Evolutionary conservation across 2,113 vertebrate species (phyloP).

Genomic region (Coptodon rendalli): DNA sequence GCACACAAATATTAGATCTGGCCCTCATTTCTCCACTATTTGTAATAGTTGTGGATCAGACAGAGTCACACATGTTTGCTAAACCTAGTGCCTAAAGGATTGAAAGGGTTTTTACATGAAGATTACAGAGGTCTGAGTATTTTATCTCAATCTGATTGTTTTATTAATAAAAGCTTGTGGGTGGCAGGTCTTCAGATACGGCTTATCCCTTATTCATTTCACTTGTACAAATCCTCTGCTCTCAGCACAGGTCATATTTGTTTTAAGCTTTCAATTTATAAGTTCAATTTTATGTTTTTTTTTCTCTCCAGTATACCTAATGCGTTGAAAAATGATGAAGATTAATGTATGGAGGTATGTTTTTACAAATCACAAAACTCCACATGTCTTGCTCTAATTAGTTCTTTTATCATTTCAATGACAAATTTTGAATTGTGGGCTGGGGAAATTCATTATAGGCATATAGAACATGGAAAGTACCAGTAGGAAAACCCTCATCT

Average conservation of each 20-base stretch:
- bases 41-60: slow-evolving; percentile 13
- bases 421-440: slow-evolving; percentile 35
- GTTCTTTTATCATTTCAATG: slow-evolving; percentile 51
- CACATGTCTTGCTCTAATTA: slow-evolving; percentile 35
- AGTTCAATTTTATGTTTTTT: background rate
- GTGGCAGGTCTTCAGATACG: slow-evolving; percentile 42
- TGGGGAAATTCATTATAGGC: slow-evolving; percentile 39
- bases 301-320: background rate
- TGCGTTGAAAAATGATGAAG: slow-evolving; percentile 12
- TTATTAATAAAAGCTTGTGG: slow-evolving; percentile 35
- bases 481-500: slow-evolving; percentile 55
- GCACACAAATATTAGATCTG: slow-evolving; percentile 44
- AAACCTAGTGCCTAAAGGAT: slow-evolving; percentile 33
- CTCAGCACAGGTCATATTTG: slow-evolving; percentile 29
- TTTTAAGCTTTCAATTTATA: slow-evolving; percentile 15
- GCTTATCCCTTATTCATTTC: slow-evolving; percentile 35
- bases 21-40: background rate
- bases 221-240: slow-evolving; percentile 29
- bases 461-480: slow-evolving; percentile 10
- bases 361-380: slow-evolving; percentile 45
- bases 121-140: slow-evolving; percentile 32
- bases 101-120: slow-evolving; percentile 9
- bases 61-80: slow-evolving; percentile 10
- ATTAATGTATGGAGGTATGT: slow-evolving; percentile 12
- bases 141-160: slow-evolving; percentile 54